A percentile compares a stretch with the other conserved stretches of the same genome.
These are phyloP conservation scores for Apis florea DNA, from an alignment of 1,140 invertebrate species.

Conservation along the genomic window DNA sequence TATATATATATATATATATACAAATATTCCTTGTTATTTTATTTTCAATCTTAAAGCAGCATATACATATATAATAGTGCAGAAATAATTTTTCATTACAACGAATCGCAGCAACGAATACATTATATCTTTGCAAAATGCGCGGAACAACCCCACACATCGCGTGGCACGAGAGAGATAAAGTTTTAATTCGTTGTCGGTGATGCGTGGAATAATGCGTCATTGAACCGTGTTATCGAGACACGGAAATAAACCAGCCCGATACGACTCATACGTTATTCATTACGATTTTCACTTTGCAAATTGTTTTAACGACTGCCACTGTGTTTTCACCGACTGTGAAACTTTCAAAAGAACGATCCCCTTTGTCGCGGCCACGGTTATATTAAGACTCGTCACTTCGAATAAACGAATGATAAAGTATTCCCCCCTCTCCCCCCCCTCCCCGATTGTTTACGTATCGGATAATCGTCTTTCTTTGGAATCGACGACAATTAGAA, in stretches of 20 bases:
- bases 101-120: too few relatives aligned
- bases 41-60: too few relatives aligned
- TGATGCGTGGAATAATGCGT: slow-evolving; percentile 2
- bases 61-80: too few relatives aligned
- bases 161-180: neutral
- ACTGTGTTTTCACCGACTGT: neutral
- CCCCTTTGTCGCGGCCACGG: neutral
- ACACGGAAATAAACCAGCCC: neutral
- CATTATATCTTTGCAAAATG: neutral
- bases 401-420: neutral
- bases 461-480: neutral
- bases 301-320: slow-evolving; percentile 1
- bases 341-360: neutral
- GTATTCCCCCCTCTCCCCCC: rapidly evolving
- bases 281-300: slow-evolving; percentile 10
- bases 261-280: slow-evolving; percentile 9
- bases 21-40: too few relatives aligned
- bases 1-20: too few relatives aligned
- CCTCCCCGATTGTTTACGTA: neutral
- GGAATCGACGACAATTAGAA: neutral
- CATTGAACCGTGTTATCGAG: slow-evolving; percentile 8
- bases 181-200: slow-evolving; percentile 23
- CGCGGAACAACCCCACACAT: neutral
- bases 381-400: neutral
- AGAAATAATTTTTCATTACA: too few relatives aligned